Percentiles rank a stretch among this genome's conserved stretches.
Conservation (phyloP, 1,140 invertebrate species). For the Pachypsylla venusta region DNA sequence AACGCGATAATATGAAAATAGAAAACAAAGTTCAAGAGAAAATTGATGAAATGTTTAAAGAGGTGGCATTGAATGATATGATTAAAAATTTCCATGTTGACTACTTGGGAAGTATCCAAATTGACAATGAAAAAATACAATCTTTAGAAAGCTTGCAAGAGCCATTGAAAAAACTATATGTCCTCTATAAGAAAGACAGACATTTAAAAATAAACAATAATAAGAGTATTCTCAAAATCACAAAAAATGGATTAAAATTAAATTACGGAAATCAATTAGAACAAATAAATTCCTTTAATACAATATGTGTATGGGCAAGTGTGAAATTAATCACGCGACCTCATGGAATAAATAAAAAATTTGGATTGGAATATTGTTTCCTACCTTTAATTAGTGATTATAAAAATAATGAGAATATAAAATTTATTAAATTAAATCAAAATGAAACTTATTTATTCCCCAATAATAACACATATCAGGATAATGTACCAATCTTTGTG, state of each 20-base stretch:
- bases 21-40: constrained; percentile 65
- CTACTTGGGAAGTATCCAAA: constrained; percentile 62
- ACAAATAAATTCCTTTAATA: constrained; percentile 63
- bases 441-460: constrained; percentile 24
- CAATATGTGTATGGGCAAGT: constrained; percentile 80
- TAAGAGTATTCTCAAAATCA: constrained; percentile 48
- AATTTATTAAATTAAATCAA: constrained; percentile 36
- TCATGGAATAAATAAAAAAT: constrained; percentile 23
- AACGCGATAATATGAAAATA: constrained; percentile 20
- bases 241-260: constrained; percentile 46
- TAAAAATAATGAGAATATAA: constrained; percentile 51
- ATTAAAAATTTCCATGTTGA: constrained; percentile 46
- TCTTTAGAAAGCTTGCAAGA: constrained; percentile 65
- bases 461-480: constrained; percentile 30
- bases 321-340: constrained; percentile 47
- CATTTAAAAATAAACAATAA: constrained; percentile 13
- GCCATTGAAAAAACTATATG: constrained; percentile 63
- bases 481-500: constrained; percentile 72
- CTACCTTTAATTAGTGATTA: constrained; percentile 72
- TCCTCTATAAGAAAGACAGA: constrained; percentile 38
- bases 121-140: constrained; percentile 54
- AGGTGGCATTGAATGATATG: constrained; percentile 26
- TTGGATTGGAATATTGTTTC: constrained; percentile 49
- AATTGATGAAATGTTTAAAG: constrained; percentile 71
- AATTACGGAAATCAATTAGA: constrained; percentile 34